These are phyloP conservation scores for Macaria notata DNA, from an alignment of 2,888 invertebrate species.

Conservation along the genomic window DNA sequence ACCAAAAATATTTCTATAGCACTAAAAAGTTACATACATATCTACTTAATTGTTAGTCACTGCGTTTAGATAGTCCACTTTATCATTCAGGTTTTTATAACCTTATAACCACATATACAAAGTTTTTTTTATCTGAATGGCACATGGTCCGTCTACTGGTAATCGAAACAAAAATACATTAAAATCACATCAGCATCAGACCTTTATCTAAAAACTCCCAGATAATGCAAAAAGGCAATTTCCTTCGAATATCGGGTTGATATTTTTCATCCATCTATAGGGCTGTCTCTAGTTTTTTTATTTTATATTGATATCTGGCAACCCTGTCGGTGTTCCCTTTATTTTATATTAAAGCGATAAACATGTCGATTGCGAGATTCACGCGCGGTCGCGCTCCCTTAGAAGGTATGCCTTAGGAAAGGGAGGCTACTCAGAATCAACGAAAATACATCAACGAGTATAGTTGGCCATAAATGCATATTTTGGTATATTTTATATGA, in stretches of 20 bases:
- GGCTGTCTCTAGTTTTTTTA: slow-evolving; percentile 15
- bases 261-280: slow-evolving; percentile 65
- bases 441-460: too few species aligned
- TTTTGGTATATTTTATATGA: too few species aligned
- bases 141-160: neutral
- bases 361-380: slow-evolving; percentile 78
- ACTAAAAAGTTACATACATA: too few species aligned
- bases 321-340: slow-evolving; percentile 62
- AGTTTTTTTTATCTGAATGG: too few species aligned
- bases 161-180: slow-evolving; percentile 21
- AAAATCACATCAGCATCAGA: slow-evolving; percentile 35
- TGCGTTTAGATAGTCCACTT: too few species aligned
- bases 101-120: too few species aligned
- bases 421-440: slow-evolving; percentile 27
- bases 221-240: slow-evolving; percentile 58
- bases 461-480: too few species aligned
- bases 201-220: slow-evolving; percentile 18
- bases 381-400: slow-evolving; percentile 75
- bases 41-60: too few species aligned
- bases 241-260: slow-evolving; percentile 59
- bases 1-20: too few species aligned
- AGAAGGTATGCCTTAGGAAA: slow-evolving; percentile 22
- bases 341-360: slow-evolving; percentile 82
- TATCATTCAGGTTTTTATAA: too few species aligned
- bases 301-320: slow-evolving; percentile 30